Evolutionary conservation across 2,888 invertebrate species (phyloP).

Genomic region (Thymelicus sylvestris): DNA sequence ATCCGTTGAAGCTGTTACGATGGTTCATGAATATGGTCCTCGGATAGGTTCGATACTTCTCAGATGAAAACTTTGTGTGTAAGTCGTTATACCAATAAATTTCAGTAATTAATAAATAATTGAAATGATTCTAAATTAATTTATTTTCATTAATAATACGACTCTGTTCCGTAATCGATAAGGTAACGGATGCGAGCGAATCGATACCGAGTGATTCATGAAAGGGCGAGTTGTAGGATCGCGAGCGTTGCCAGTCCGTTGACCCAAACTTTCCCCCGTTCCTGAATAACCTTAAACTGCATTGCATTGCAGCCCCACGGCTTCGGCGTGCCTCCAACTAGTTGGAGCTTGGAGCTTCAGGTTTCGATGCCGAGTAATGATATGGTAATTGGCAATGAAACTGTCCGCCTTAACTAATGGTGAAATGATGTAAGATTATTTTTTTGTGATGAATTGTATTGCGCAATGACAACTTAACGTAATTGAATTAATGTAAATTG

Average conservation of each 20-base stretch:
- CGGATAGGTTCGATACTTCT: too few species aligned
- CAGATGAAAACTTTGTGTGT: too few species aligned
- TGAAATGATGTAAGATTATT: neutral
- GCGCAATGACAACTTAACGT: neutral
- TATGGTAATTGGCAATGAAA: slow-evolving; percentile 20
- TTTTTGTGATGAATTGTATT: neutral
- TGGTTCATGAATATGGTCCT: too few species aligned
- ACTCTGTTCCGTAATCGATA: neutral
- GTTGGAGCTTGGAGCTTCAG: slow-evolving; percentile 6
- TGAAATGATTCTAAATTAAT: too few species aligned
- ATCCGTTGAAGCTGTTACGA: too few species aligned
- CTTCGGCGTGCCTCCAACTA: neutral
- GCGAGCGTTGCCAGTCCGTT: slow-evolving; percentile 46
- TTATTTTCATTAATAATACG: neutral
- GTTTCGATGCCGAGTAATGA: slow-evolving; percentile 20
- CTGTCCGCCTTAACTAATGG: neutral
- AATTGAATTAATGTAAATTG: too few species aligned
- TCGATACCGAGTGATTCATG: slow-evolving; percentile 24
- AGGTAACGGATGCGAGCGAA: slow-evolving; percentile 12
- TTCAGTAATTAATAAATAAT: too few species aligned
- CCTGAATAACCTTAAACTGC: slow-evolving; percentile 44
- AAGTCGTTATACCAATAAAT: too few species aligned
- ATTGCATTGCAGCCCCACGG: too few species aligned
- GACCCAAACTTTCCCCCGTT: slow-evolving; percentile 61
- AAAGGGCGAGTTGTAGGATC: slow-evolving; percentile 30